Evolutionary conservation across 2,888 invertebrate genomes (phyloP), one percentile per base, ranked within the genome.

Genomic region (Volucella inflata): DNA sequence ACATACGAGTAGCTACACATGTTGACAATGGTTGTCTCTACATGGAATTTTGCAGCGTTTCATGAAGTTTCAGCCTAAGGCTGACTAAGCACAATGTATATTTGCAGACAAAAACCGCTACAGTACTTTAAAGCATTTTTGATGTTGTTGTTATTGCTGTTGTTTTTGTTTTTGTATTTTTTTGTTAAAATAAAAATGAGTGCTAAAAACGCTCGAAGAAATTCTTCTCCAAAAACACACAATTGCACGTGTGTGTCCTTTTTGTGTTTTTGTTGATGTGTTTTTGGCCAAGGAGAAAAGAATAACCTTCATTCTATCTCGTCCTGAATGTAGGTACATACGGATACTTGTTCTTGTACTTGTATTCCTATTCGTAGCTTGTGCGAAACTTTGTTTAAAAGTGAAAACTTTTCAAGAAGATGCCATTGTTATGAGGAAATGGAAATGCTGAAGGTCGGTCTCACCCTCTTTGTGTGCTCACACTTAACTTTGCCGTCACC

Each of bases 131-230:
- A 44, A 75, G 65, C 42, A 30, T 30, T 30, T 30, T 30, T 30
- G 30, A 0, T 30, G 30, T 30, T 21, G 21, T 21, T 21, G 21
- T 21, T 21, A 4, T 2, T 21, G 21, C 4, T 21, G 21, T 21
- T 21, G 21, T 21, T 2, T 1, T 2, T 21, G 1, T 21, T 21
- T 21, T 21, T 21, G 2, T n/a, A n/a, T 30, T 68, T 70, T 64
- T 36, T 21, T 68, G 64, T 50, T 70, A 21, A 70, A 70, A 81
- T 17, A 30, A 77, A 55, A 60, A 60, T 65, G 65, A 77, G 71
- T 67, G 78, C 60, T 67, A 77, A 76, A 72, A 77, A 48, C 50
- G 77, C 82, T 77, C 14, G 46, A 38, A 38, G 65, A 17, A 42
- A 40, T 46, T 48, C 70, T 55, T 65, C n/a, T 44, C 65, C 71